A percentile compares a stretch with the other conserved stretches of the same genome.
Conservation (phyloP, 2,888 invertebrate genomes). For the Diogma glabrata region DNA sequence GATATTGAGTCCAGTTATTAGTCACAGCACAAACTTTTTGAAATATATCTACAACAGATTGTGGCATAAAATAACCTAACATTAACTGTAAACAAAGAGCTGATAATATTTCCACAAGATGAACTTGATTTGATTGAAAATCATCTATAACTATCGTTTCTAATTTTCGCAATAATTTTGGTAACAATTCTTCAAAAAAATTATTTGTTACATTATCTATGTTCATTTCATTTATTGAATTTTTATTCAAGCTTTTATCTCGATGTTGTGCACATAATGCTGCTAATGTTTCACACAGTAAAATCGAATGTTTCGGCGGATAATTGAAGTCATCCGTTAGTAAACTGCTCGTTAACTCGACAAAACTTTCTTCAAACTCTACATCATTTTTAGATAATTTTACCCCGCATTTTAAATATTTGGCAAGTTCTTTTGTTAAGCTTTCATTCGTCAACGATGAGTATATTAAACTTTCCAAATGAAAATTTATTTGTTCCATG, state of each 20-base stretch:
- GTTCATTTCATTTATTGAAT: slow-evolving; percentile 13
- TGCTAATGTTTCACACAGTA: slow-evolving; percentile 62
- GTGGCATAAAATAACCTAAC: slow-evolving; percentile 55
- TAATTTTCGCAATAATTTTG: slow-evolving; percentile 30
- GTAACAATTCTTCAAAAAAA: slow-evolving; percentile 24
- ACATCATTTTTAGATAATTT: slow-evolving; percentile 52
- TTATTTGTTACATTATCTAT: not conserved
- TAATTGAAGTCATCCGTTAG: slow-evolving; percentile 31
- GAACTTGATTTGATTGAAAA: slow-evolving; percentile 32
- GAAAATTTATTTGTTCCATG: slow-evolving; percentile 31
- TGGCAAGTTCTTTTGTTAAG: slow-evolving; percentile 27
- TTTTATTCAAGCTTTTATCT: slow-evolving; percentile 24
- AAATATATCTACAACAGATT: slow-evolving; percentile 45
- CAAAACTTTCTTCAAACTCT: slow-evolving; percentile 51
- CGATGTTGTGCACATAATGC: slow-evolving; percentile 50
- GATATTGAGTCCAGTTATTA: slow-evolving; percentile 75
- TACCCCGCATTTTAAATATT: slow-evolving; percentile 52
- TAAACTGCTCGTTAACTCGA: slow-evolving; percentile 46
- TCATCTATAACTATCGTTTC: slow-evolving; percentile 27
- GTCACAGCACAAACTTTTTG: slow-evolving; percentile 43
- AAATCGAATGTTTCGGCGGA: slow-evolving; percentile 31
- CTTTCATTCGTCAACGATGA: slow-evolving; percentile 31
- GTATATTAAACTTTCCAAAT: slow-evolving; percentile 33
- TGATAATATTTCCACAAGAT: slow-evolving; percentile 61
- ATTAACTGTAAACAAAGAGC: slow-evolving; percentile 75